phyloP scores from a whole-genome alignment of 1,140 invertebrate species.

The Ericerus pela region DNA sequence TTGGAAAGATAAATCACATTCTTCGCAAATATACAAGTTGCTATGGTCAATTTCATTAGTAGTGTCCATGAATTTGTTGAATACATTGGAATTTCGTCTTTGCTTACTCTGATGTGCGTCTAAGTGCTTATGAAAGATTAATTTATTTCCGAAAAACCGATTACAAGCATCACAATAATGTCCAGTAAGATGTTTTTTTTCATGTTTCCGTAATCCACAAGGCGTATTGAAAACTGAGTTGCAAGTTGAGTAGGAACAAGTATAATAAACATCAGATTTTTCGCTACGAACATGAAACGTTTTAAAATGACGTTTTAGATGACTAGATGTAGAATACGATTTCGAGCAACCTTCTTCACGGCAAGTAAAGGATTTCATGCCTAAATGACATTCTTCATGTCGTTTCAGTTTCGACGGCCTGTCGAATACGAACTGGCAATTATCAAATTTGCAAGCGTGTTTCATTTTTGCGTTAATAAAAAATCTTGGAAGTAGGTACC shows the following conservation, averaged over 20 bases:
- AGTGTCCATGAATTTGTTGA: background rate
- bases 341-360: background rate
- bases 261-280: background rate
- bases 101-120: background rate
- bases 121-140: background rate
- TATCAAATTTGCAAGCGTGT: too few relatives aligned
- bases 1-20: background rate
- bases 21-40: background rate
- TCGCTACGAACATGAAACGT: background rate
- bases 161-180: background rate
- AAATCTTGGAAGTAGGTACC: too few relatives aligned
- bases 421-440: too few relatives aligned
- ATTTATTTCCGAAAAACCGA: background rate
- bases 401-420: background rate
- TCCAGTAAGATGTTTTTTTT: background rate
- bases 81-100: background rate
- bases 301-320: background rate
- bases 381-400: background rate
- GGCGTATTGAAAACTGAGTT: background rate
- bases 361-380: background rate
- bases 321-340: constrained; percentile 1
- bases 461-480: too few relatives aligned
- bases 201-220: background rate
- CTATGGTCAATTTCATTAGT: background rate
- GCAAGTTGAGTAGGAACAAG: background rate